Evolutionary conservation across 2,113 vertebrate species (phyloP).

Genomic region (Tyrannus savana): DNA sequence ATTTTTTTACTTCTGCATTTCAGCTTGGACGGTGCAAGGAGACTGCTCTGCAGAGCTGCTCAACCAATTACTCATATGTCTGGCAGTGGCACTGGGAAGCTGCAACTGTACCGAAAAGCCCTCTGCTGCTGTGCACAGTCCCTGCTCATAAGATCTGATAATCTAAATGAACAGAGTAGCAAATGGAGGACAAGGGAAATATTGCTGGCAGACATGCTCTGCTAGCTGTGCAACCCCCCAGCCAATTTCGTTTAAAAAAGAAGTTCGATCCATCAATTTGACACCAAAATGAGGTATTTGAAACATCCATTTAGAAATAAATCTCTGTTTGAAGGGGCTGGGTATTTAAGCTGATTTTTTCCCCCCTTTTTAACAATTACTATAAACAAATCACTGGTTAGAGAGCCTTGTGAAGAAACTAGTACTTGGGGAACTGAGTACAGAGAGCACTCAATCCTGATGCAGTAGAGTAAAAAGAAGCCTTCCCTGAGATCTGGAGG

Average conservation of each 20-base stretch:
- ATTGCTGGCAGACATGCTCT: background rate
- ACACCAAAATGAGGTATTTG: background rate
- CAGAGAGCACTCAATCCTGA: background rate
- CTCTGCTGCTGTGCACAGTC: conserved; percentile 41
- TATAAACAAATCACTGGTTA: background rate
- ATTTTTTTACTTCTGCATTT: conserved; percentile 19
- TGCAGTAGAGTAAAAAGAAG: background rate
- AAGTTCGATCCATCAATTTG: background rate
- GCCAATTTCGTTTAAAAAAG: background rate
- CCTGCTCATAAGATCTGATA: conserved; percentile 39
- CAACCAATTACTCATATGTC: conserved; percentile 46
- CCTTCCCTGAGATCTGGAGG: background rate
- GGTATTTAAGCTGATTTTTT: background rate
- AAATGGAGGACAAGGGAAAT: conserved; percentile 28
- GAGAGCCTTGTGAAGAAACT: background rate
- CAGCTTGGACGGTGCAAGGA: conserved; percentile 20
- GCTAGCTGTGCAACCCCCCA: background rate
- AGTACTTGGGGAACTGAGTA: background rate
- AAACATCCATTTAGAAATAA: background rate
- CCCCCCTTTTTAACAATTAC: background rate
- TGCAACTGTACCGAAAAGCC: conserved; percentile 44
- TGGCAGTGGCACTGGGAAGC: conserved; percentile 39
- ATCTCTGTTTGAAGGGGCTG: background rate
- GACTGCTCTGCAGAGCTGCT: conserved; percentile 57
- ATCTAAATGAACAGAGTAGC: conserved; percentile 13